Base-by-base conservation (phyloP, 2,797 vertebrate species). In the Hapalemur alaotrensis region DNA sequence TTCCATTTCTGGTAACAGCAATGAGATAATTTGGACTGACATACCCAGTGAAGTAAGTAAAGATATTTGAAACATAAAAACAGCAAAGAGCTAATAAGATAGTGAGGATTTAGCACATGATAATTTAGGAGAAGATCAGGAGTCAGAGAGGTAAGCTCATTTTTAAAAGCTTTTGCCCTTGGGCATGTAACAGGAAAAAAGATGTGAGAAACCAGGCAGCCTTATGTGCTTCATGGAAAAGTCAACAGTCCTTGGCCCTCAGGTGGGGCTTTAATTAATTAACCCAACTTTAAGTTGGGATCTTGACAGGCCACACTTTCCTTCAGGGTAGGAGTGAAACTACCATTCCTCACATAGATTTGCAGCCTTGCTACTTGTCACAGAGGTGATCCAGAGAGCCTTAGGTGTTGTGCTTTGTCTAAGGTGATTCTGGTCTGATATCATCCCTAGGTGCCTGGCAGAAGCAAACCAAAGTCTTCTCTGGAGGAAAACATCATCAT, bases 41-140 rank as follows among this genome's bases (percentile, higher is more conserved):
- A 89, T 5, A n/a, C 43, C 35, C 38, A 70, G 28, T 48, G 17
- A 83, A 7, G 5, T 52, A 80, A 73, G n/a, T 41, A 23, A 43
- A 96, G 80, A 14, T 32, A 69, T 63, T 59, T 91, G 46, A 86
- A 75, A 75, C 57, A 32, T 32, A 86, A 82, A 96, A 92, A 28
- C 22, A 79, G 14, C 52, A 54, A 59, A 80, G 54, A 85, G 87
- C 52, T 67, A 85, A 90, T 46, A 48, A 59, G 38, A 89, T n/a
- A 12, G 23, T 10, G 67, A 92, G 28, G 78, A 84, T 28, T 59
- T 79, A 61, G 50, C 22, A 57, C 22, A 63, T 17, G 38, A 61
- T 81, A 63, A 80, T 61, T 23, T 61, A 61, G 69, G 12, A 52
- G 46, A 59, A 72, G 28, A 48, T 15, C 17, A 43, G 25, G 70